Evolutionary conservation across 2,113 vertebrate genomes (phyloP), one percentile per base, ranked within the genome.

Genomic region (Poeciliopsis occidentalis): DNA sequence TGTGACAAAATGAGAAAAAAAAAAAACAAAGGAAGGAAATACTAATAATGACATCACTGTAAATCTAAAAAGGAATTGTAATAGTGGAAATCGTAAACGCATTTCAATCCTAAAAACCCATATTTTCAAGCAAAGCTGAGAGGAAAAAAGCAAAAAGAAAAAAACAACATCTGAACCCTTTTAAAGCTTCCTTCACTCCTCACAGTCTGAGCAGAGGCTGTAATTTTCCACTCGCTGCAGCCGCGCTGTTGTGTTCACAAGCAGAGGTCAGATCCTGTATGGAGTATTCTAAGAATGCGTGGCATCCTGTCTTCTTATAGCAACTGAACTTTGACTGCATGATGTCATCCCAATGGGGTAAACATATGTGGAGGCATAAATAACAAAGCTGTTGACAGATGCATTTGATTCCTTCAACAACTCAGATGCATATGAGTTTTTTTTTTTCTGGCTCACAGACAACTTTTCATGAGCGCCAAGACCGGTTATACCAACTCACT

Each of bases 201-300:
- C 51, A 12, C 60, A 63, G 71, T 37, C 82, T 68, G 61, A 78
- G 75, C 62, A 54, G 74, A 81, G 87, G 15, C 76, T 76, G 89
- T 91, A 89, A 75, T 92, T 92, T 93, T 93, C 90, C 92, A 92
- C 87, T 91, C 76, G 3, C 68, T 37, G 24, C 72, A 70, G 83
- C 71, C 51, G 12, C 60, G 2, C 76, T 67, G 54, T 76, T 83
- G 84, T 79, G 89, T 90, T 92, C 86, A 78, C 89, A 88, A 69
- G 87, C 84, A 83, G 87, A 75, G 83, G 86, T 75, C 69, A 87
- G 88, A 91, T 88, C 89, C 89, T 85, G 76, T 84, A 85, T 86
- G 80, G 81, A 87, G 84, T 80, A 91, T 91, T 88, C 78, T 19
- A 83, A 87, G 88, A 93, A 92, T 93, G 89, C 77, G 61, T 84